A percentile compares a stretch with the other conserved stretches of the same genome.
Conservation (phyloP, 2,888 invertebrate species). For the Mesorhabditis spiculigera region DNA sequence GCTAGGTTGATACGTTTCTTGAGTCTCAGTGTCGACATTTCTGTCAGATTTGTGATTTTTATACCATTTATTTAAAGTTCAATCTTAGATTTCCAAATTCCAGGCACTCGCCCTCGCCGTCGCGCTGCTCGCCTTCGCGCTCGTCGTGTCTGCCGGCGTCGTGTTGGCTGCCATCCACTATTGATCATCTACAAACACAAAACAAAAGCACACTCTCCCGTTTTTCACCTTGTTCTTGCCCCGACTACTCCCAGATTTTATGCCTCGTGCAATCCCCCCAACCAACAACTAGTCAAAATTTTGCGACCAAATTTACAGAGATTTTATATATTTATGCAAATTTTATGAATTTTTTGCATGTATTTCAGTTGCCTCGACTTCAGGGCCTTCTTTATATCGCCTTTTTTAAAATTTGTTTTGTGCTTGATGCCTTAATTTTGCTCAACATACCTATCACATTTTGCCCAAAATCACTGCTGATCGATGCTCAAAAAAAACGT, state of each 20-base stretch:
- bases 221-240: no score
- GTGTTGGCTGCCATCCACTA: not conserved
- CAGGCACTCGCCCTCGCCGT: slow-evolving; percentile 1
- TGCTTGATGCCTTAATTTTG: no score
- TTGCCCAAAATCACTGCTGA: no score
- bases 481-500: no score
- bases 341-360: not conserved
- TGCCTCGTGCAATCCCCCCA: slow-evolving; percentile 2
- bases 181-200: not conserved
- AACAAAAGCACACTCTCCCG: no score
- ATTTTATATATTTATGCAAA: not conserved
- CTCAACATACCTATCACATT: no score
- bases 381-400: not conserved
- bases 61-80: no score
- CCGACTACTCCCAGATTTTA: not conserved
- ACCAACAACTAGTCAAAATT: not conserved
- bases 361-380: not conserved
- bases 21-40: no score
- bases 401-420: not conserved
- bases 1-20: no score
- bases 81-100: not conserved
- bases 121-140: not conserved
- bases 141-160: not conserved
- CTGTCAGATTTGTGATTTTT: no score
- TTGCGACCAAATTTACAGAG: not conserved